Base-by-base conservation (phyloP, 2,888 invertebrate genomes). In the Trisateles emortualis region DNA sequence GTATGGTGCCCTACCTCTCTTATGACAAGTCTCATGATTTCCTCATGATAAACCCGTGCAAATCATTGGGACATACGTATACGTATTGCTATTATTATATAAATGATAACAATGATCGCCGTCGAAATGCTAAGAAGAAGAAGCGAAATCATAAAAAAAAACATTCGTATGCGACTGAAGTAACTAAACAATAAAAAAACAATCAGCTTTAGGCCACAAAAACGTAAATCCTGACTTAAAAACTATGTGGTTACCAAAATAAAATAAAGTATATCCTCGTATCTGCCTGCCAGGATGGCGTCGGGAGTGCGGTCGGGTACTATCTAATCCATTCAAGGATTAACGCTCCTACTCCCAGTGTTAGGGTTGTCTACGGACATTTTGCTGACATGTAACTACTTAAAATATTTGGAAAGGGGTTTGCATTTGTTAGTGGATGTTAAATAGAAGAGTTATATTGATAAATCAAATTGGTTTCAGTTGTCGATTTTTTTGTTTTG, bases 261-360 rank as follows among this genome's bases (percentile, higher is more conserved):
- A 14, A 39, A 40, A 48, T 48, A 32, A 42, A 55, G 33, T 49
- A 19, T 39, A 69, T 46, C 59, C 54, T 54, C n/a, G 41, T 52
- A 55, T 64, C 30, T 36, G 33, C 51, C 42, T 56, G 52, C 33
- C 50, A 41, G 45, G n/a, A n/a, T n/a, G 36, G 51, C 30, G 45
- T 26, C 26, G 26, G 26, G 6, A n/a, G n/a, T 65, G 65, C 54
- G 63, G 59, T 65, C 42, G 49, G 41, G 35, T 17, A 10, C 30
- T 19, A 41, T 33, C 53, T 70, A 67, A 69, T 62, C 59, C 62
- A 67, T 67, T 67, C 68, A 59, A 26, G 42, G 50, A 59, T 69
- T 72, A 71, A 59, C 63, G 54, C 50, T 50, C 30, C 36, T 32
- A 44, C 29, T 39, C 48, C 8, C n/a, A 14, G 24, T n/a, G n/a